A percentile compares a stretch with the other conserved stretches of the same genome.
phyloP scores from a whole-genome alignment of 1,140 invertebrate genomes.

The Tribolium castaneum region DNA sequence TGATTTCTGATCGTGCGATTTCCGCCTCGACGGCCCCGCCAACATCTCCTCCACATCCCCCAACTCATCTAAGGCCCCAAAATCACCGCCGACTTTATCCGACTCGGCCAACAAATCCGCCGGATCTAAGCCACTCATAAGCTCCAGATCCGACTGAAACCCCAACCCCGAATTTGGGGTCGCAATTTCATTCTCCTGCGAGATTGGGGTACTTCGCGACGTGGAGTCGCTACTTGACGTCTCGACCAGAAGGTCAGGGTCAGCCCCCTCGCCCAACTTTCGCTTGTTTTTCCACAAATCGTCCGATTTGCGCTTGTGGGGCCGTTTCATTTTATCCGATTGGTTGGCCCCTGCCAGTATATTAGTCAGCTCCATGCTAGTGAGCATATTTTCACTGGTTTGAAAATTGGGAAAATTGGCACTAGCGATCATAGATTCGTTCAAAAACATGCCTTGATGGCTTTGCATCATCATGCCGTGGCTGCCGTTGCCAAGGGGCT shows the following conservation, averaged over 20 bases:
- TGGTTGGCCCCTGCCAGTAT: slow-evolving; percentile 54
- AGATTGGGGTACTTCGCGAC: slow-evolving; percentile 69
- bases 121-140: slow-evolving; percentile 70
- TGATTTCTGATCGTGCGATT: slow-evolving; percentile 64
- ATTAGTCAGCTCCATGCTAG: slow-evolving; percentile 59
- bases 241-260: slow-evolving; percentile 68
- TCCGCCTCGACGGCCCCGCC: slow-evolving; percentile 58
- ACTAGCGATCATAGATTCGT: slow-evolving; percentile 58
- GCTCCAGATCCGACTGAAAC: slow-evolving; percentile 72
- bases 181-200: slow-evolving; percentile 64
- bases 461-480: slow-evolving; percentile 60
- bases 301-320: slow-evolving; percentile 67
- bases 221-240: slow-evolving; percentile 76
- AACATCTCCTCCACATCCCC: slow-evolving; percentile 72
- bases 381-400: slow-evolving; percentile 56
- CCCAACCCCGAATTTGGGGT: slow-evolving; percentile 71
- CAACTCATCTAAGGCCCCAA: slow-evolving; percentile 68
- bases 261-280: slow-evolving; percentile 64
- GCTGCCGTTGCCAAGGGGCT: slow-evolving; percentile 64
- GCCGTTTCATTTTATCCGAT: slow-evolving; percentile 51
- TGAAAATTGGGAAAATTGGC: slow-evolving; percentile 61
- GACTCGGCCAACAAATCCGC: slow-evolving; percentile 66
- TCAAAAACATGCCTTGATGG: slow-evolving; percentile 59
- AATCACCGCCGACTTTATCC: slow-evolving; percentile 69
- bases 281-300: slow-evolving; percentile 68